phyloP scores from a whole-genome alignment of 2,113 vertebrate genomes.

The Macroglossus sobrinus region DNA sequence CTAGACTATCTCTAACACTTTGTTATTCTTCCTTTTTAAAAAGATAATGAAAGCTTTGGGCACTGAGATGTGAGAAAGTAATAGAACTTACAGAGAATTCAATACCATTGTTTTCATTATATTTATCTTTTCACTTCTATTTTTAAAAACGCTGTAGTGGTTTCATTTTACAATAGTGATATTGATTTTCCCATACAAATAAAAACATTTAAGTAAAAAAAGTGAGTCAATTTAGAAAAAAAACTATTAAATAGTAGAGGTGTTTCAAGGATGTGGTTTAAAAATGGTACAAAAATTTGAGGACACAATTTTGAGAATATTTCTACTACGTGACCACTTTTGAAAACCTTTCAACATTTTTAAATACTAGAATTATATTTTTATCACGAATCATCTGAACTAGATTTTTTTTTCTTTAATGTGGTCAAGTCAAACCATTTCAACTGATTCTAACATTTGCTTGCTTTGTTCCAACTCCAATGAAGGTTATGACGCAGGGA shows the following conservation, averaged over 20 bases:
- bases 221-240: background rate
- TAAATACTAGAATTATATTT: conserved; percentile 50
- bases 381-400: background rate
- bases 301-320: background rate
- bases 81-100: background rate
- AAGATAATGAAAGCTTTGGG: background rate
- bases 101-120: background rate
- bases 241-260: background rate
- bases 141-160: background rate
- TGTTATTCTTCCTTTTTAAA: background rate
- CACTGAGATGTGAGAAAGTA: background rate
- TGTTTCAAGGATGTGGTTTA: background rate
- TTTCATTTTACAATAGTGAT: background rate
- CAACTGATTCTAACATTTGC: conserved; percentile 55
- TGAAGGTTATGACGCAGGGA: conserved; percentile 53
- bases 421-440: conserved; percentile 42
- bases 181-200: background rate
- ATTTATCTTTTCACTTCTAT: background rate
- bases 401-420: conserved; percentile 35
- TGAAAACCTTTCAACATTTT: conserved; percentile 7
- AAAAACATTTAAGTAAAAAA: background rate
- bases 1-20: background rate
- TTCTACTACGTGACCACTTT: conserved; percentile 10
- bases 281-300: background rate
- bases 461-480: conserved; percentile 61